Evolutionary conservation across 2,797 vertebrate genomes (phyloP), one percentile per base, ranked within the genome.

Genomic region (Enteromius radiatus): DNA sequence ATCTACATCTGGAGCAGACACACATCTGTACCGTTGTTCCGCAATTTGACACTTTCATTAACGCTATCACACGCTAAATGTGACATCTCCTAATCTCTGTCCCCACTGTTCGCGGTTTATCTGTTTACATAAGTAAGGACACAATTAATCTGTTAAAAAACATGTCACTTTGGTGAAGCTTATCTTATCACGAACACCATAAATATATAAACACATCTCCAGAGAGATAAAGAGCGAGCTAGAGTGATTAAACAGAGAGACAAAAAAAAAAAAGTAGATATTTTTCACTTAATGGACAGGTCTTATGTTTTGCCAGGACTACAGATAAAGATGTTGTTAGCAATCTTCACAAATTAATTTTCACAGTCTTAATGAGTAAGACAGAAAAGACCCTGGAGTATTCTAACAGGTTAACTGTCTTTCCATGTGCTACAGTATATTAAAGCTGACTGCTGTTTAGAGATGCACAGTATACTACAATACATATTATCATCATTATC

Each of bases 171-270:
- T 64, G 80, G 82, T 38, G 4, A 81, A 73, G 67, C 81, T 88
- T 85, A 88, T 91, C 88, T 91, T 31, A 67, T 36, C 47, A 69
- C 23, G 36, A 61, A 49, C 67, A 81, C 31, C 59, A 82, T 31
- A 82, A 67, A 81, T 71, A 70, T 52, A 52, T 70, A 38, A 59
- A 75, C 52, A 85, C 76, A 80, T n/a, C 77, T 87, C 31, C 76
- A 81, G 74, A 80, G 78, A 38, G 64, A 86, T 85, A 77, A 79
- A 36, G 5, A 36, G 52, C 17, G 67, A 52, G 52, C 15, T 31
- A 77, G 17, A 47, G 1, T 45, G 65, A 69, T 54, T 38, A 74
- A 31, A 73, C 15, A 6, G 19, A 61, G 36, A 69, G 41, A 23
- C 9, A 31, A 63, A 31, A 63, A 83, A 77, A 80, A 64, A 23